Evolutionary conservation across 2,113 vertebrate species (phyloP).

Genomic region (Seriola quinqueradiata): DNA sequence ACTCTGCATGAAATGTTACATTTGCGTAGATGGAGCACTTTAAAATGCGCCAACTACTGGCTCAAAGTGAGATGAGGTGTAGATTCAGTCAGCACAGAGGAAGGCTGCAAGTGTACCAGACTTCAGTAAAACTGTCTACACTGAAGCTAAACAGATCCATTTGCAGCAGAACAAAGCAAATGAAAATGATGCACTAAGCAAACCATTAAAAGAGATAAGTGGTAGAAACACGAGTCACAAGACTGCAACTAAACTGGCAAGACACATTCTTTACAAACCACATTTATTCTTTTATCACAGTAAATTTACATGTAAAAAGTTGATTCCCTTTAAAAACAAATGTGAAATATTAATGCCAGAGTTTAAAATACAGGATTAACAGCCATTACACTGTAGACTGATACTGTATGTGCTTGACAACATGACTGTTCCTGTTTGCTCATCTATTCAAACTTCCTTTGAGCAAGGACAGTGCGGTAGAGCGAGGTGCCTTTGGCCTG

Average conservation of each 20-base stretch:
- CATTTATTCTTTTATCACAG: conserved; percentile 56
- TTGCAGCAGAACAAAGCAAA: no score
- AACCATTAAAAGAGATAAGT: background rate
- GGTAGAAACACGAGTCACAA: background rate
- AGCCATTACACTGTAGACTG: background rate
- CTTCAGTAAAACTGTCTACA: no score
- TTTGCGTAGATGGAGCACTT: no score
- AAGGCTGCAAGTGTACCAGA: no score
- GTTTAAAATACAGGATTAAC: conserved; percentile 8
- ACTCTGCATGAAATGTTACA: no score
- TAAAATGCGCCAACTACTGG: no score
- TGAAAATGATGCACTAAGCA: no score
- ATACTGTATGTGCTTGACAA: fast-evolving
- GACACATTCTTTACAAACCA: conserved; percentile 20
- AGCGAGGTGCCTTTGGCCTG: conserved; percentile 90
- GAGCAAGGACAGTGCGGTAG: conserved; percentile 86
- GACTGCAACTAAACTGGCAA: background rate
- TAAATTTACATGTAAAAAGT: conserved; percentile 46
- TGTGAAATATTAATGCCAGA: conserved; percentile 20
- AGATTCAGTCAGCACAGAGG: no score
- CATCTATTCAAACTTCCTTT: conserved; percentile 57
- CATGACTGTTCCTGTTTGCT: background rate
- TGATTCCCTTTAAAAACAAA: conserved; percentile 33
- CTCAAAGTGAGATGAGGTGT: no score
- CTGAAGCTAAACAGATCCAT: no score